phyloP scores from a whole-genome alignment of 23 tunicate genomes.

The Ascidia mentula region DNA sequence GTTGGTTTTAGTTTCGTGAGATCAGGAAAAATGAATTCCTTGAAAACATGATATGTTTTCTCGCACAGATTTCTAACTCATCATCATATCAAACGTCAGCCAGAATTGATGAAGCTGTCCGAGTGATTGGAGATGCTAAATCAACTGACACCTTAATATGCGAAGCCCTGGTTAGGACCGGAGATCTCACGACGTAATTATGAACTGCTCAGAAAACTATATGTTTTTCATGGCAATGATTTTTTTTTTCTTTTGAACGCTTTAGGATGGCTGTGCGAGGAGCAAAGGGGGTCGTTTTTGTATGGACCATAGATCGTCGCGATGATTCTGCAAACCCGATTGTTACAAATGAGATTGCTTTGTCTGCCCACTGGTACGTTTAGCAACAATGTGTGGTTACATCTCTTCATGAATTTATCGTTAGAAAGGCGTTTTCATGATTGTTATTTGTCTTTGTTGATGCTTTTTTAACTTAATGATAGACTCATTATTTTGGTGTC shows the following conservation, averaged over 20 bases:
- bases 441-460: no score
- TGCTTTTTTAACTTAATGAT: no score
- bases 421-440: no score
- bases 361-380: not conserved
- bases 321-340: not conserved
- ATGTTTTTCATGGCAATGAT: no score
- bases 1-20: not conserved
- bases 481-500: not conserved
- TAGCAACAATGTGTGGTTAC: not conserved
- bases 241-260: no score
- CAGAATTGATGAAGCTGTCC: slow-evolving; percentile 16
- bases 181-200: not conserved
- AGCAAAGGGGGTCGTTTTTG: not conserved
- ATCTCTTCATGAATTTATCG: no score
- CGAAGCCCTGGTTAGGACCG: slow-evolving; percentile 5
- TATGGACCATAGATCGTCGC: not conserved
- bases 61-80: slow-evolving; percentile 41
- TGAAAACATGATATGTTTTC: no score
- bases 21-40: not conserved
- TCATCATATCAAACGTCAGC: slow-evolving; percentile 20
- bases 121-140: not conserved
- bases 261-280: slow-evolving; percentile 1
- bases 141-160: not conserved
- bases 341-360: not conserved
- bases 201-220: not conserved